Evolutionary conservation across 2,113 vertebrate species (phyloP).

Genomic region (Sphaerodactylus townsendi): DNA sequence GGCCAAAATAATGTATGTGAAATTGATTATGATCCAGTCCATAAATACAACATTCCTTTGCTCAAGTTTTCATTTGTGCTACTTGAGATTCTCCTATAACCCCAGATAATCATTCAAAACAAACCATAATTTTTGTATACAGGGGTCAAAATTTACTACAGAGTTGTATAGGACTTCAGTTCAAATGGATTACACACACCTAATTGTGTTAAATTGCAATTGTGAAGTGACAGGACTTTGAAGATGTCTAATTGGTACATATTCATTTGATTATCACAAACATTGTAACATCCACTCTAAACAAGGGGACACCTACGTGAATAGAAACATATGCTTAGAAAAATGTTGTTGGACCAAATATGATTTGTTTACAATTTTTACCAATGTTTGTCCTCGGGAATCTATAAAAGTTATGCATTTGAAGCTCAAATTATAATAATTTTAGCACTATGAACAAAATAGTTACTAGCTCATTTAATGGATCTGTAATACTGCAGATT

Average conservation of each 20-base stretch:
- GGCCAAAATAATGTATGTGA: background rate
- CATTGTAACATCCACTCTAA: background rate
- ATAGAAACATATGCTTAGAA: background rate
- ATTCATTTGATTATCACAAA: background rate
- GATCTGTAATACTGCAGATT: conserved; percentile 37
- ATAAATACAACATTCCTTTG: background rate
- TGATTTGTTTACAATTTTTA: conserved; percentile 5
- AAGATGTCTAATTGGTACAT: background rate
- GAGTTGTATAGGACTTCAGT: background rate
- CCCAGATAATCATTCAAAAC: background rate
- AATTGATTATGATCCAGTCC: background rate
- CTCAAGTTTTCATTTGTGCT: background rate
- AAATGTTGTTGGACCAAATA: background rate
- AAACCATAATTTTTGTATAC: background rate
- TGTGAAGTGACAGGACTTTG: background rate
- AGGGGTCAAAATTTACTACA: background rate
- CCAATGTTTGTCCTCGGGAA: conserved; percentile 3
- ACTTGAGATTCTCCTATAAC: background rate
- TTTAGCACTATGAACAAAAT: conserved; percentile 46
- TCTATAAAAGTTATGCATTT: conserved; percentile 19
- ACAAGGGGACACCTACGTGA: background rate
- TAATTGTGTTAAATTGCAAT: background rate
- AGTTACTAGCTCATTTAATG: conserved; percentile 8
- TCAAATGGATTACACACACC: background rate
- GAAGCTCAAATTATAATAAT: conserved; percentile 47